phyloP scores from a whole-genome alignment of 1,140 invertebrate genomes.

The Heliconius congener region DNA sequence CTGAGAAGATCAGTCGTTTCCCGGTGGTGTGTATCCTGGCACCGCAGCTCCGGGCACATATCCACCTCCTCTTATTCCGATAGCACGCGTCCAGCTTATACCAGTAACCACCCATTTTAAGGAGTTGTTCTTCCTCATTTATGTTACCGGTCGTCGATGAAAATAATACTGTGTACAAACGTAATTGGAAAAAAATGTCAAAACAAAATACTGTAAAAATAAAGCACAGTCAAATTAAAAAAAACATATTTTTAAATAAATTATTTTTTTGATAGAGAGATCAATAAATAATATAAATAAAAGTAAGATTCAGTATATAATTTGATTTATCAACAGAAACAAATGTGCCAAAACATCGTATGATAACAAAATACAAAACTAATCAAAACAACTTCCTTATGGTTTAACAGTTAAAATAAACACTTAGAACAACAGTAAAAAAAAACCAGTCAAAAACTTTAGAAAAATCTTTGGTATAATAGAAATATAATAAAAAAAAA shows the following conservation, averaged over 20 bases:
- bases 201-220: background rate
- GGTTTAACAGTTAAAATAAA: no score
- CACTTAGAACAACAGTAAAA: constrained; percentile 15
- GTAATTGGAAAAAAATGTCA: constrained; percentile 9
- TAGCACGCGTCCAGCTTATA: constrained; percentile 67
- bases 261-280: background rate
- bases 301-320: constrained; percentile 18
- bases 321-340: constrained; percentile 47
- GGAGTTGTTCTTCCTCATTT: constrained; percentile 47
- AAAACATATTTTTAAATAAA: no score
- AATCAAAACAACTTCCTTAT: background rate
- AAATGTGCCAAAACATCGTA: constrained; percentile 28
- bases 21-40: constrained; percentile 69
- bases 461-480: constrained; percentile 12
- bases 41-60: constrained; percentile 64
- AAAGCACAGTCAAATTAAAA: constrained; percentile 11
- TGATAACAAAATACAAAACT: constrained; percentile 11
- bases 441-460: background rate
- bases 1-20: constrained; percentile 64
- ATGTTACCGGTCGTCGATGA: constrained; percentile 15
- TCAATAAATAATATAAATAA: constrained; percentile 27
- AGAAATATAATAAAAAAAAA: constrained; percentile 8
- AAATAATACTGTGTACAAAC: constrained; percentile 30
- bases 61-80: constrained; percentile 60
- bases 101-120: constrained; percentile 68